Conservation (phyloP, 2,888 invertebrate genomes). For the Troides oblongomaculatus region DNA sequence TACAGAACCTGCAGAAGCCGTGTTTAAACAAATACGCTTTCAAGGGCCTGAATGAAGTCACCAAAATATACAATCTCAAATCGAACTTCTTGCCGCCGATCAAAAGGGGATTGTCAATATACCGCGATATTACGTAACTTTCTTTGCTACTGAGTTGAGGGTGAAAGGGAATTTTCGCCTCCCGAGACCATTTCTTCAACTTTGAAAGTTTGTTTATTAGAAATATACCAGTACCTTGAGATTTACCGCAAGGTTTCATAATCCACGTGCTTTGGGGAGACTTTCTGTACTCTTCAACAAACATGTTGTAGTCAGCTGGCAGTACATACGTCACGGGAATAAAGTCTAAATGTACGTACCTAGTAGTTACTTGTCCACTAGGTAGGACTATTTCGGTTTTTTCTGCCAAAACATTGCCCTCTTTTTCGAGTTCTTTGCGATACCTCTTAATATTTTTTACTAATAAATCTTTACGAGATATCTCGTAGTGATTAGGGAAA, state of each 20-base stretch:
- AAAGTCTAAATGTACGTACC: constrained; percentile 92
- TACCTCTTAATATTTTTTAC: constrained; percentile 98
- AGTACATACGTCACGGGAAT: constrained; percentile 96
- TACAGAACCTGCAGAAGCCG: constrained; percentile 97
- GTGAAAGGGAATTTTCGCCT: constrained; percentile 91
- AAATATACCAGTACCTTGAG: constrained; percentile 96
- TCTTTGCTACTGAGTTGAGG: constrained; percentile 89
- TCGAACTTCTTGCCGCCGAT: constrained; percentile 98
- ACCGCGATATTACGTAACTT: constrained; percentile 97
- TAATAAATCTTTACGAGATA: constrained; percentile 96
- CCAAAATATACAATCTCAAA: constrained; percentile 93
- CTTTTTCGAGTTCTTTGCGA: constrained; percentile 94
- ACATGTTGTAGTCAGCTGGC: constrained; percentile 97
- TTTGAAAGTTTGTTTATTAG: constrained; percentile 97
- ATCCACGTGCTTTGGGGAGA: constrained; percentile 98
- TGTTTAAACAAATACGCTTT: constrained; percentile 95
- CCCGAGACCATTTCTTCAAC: constrained; percentile 93
- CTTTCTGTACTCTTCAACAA: constrained; percentile 97
- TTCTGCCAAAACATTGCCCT: constrained; percentile 92
- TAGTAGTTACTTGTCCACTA: constrained; percentile 83
- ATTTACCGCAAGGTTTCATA: constrained; percentile 98
- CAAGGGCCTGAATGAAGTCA: constrained; percentile 95
- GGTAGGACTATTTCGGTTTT: constrained; percentile 76
- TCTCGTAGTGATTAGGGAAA: constrained; percentile 97
- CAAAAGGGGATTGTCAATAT: constrained; percentile 95